phyloP scores from a whole-genome alignment of 2,797 vertebrate genomes.

The Chrysocyon brachyurus region DNA sequence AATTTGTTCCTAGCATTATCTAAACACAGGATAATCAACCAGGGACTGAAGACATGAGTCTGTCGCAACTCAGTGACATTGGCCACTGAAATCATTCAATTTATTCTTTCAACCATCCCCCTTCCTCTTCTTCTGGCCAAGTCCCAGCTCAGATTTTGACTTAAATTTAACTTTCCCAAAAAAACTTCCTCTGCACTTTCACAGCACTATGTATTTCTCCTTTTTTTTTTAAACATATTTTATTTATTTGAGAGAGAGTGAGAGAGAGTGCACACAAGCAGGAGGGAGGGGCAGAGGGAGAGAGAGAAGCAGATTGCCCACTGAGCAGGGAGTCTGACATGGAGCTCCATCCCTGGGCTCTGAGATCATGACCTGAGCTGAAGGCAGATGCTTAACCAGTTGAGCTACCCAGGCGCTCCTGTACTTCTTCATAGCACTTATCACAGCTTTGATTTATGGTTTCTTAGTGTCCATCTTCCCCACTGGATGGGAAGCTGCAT shows the following conservation, averaged over 20 bases:
- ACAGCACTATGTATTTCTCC: neutral
- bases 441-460: neutral
- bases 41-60: neutral
- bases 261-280: neutral
- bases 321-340: neutral
- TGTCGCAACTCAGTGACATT: neutral
- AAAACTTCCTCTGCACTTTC: neutral
- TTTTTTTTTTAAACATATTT: neutral
- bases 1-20: constrained; percentile 17
- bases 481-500: neutral
- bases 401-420: too few species aligned
- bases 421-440: neutral
- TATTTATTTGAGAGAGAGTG: neutral
- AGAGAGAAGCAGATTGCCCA: neutral
- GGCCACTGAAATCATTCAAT: neutral
- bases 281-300: neutral
- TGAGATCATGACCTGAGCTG: neutral
- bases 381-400: neutral
- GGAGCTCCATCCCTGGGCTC: neutral
- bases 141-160: neutral
- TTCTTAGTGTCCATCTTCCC: neutral
- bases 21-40: neutral
- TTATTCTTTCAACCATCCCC: neutral
- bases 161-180: neutral
- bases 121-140: neutral